Evolutionary conservation across 2,888 invertebrate species (phyloP).

Genomic region (Clistopyga incitator): DNA sequence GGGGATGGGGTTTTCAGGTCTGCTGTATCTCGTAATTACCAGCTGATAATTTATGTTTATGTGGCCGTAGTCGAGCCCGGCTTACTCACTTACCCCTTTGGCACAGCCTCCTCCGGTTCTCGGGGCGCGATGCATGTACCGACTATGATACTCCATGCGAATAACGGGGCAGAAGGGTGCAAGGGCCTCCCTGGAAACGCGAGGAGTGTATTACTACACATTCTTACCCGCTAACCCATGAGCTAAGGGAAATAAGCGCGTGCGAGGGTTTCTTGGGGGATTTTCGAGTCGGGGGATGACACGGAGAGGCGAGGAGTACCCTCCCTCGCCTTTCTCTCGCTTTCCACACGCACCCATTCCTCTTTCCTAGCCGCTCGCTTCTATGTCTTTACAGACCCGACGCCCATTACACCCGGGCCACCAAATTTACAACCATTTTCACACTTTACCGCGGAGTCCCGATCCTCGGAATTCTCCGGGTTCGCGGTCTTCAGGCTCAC

Average conservation of each 20-base stretch:
- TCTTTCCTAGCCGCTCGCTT: conserved; percentile 69
- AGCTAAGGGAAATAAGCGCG: conserved; percentile 55
- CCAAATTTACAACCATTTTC: conserved; percentile 83
- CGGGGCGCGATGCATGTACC: conserved; percentile 61
- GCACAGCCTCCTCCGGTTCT: conserved; percentile 64
- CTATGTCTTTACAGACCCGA: conserved; percentile 80
- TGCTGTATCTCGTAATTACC: conserved; percentile 84
- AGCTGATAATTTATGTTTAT: conserved; percentile 85
- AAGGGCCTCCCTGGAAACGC: conserved; percentile 15
- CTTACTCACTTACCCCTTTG: conserved; percentile 82
- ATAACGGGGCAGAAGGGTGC: conserved; percentile 33
- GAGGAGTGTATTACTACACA: conserved; percentile 82
- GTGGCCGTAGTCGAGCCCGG: conserved; percentile 77
- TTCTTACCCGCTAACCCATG: conserved; percentile 77
- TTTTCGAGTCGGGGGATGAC: conserved; percentile 43
- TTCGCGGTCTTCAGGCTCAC: too few species aligned
- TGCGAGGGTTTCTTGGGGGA: conserved; percentile 66
- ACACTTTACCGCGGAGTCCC: conserved; percentile 78
- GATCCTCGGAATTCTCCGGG: conserved; percentile 38
- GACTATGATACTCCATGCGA: neutral
- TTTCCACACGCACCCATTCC: conserved; percentile 48
- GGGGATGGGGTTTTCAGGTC: conserved; percentile 60
- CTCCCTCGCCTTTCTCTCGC: conserved; percentile 44
- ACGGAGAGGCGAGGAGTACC: conserved; percentile 25
- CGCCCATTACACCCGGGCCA: conserved; percentile 79